phyloP scores from a whole-genome alignment of 2,113 vertebrate genomes.

The Atractosteus spatula region DNA sequence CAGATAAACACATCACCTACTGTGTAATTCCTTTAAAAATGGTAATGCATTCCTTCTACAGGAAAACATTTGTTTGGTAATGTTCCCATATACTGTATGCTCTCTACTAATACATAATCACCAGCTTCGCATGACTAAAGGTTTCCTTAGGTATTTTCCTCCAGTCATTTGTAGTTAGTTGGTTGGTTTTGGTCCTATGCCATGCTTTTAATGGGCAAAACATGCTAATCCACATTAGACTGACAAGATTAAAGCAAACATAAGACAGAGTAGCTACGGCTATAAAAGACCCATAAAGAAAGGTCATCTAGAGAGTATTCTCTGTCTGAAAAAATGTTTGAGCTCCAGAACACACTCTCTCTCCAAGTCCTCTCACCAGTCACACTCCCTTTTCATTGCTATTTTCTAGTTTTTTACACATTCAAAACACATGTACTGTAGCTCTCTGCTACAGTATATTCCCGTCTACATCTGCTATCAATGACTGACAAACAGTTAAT shows the following conservation, averaged over 20 bases:
- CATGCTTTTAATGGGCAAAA: not conserved
- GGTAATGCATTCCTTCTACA: no score
- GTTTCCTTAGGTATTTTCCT: not conserved
- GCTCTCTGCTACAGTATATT: constrained; percentile 10
- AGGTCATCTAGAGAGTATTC: constrained; percentile 52
- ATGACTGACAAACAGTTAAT: no score
- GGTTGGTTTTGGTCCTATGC: not conserved
- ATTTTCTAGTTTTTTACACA: no score
- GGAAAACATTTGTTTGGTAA: no score
- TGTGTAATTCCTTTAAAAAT: no score
- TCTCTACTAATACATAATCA: not conserved
- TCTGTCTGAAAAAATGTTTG: constrained; percentile 44
- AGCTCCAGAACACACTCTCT: not conserved
- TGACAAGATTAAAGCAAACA: constrained; percentile 21
- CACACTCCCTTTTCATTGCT: not conserved
- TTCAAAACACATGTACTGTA: constrained; percentile 20
- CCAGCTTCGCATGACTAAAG: not conserved
- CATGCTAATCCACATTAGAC: constrained; percentile 24
- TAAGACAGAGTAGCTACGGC: constrained; percentile 24
- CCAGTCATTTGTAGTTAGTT: not conserved
- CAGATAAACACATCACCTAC: no score
- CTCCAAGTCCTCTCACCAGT: constrained; percentile 21
- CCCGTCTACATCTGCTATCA: no score
- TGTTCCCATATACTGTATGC: not conserved
- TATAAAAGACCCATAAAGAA: constrained; percentile 58